Base-by-base conservation (phyloP, 1,140 invertebrate species). In the Homalodisca vitripennis region DNA sequence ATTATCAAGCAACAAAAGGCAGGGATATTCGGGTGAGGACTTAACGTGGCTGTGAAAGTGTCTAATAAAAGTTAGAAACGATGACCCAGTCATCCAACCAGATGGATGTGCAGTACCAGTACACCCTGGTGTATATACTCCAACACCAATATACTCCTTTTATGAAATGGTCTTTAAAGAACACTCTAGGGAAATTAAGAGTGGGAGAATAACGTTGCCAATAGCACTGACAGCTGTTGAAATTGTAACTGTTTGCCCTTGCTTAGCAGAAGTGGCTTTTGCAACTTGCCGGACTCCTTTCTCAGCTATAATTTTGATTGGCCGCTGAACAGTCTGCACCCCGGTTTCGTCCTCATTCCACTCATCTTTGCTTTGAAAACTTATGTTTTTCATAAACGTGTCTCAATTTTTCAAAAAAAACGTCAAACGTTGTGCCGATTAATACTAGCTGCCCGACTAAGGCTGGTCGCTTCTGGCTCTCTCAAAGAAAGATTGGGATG, bases 71-170 rank as follows among this genome's bases (percentile, higher is more conserved):
- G 24, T n/a, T 53, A 77, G 24, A 73, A 82, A 80, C 62, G 53
- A 30, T 71, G 73, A 73, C 31, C 77, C 77, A 60, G 79, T 77
- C 77, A 81, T 81, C 79, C 79, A 80, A 3, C 78, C 78, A 29
- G 77, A 78, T 10, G 73, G 62, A 74, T 81, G 80, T 34, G 71
- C 34, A 77, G 69, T 67, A 48, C 79, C 80, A 66, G 67, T 60
- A 68, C 70, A 75, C 26, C 76, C 77, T 30, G 75, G 3, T 46
- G 81, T 81, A 29, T 77, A n/a, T n/a, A n/a, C n/a, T n/a, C n/a
- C n/a, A n/a, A n/a, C n/a, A n/a, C n/a, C n/a, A n/a, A n/a, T n/a
- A n/a, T n/a, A n/a, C 80, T 75, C 79, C 78, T 60, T 74, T 76
- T 6, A 17, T 41, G 34, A 41, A 41, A 41, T 41, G 34, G 6